Conservation (phyloP, 1,140 invertebrate genomes). For the Bactericera cockerelli region DNA sequence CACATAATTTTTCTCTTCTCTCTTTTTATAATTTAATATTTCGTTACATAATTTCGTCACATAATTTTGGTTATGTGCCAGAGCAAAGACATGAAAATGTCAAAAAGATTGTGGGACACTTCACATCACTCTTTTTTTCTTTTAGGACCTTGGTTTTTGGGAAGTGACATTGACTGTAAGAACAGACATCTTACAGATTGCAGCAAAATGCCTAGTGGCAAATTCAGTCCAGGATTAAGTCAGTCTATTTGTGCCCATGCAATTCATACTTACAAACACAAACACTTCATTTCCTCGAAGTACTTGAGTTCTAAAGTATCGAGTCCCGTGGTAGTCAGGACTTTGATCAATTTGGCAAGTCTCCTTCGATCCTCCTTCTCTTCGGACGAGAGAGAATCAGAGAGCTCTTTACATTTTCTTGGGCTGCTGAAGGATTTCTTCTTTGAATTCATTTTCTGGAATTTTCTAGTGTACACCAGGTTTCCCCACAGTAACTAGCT, state of each 20-base stretch:
- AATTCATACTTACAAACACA: background rate
- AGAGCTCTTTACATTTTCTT: background rate
- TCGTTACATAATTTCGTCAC: too few species aligned
- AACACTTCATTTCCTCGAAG: background rate
- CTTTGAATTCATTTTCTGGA: too few species aligned
- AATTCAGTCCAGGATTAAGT: background rate
- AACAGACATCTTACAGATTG: background rate
- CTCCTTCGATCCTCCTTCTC: background rate
- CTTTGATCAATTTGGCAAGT: background rate
- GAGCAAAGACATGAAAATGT: too few species aligned
- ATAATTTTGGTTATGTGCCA: too few species aligned
- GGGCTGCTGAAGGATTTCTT: background rate
- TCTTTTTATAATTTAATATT: too few species aligned
- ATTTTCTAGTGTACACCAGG: too few species aligned
- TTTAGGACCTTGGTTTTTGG: background rate
- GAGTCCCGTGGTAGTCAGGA: background rate
- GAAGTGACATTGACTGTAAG: background rate
- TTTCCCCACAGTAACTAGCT: too few species aligned
- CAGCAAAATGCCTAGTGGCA: background rate
- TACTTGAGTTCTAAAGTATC: background rate
- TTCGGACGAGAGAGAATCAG: background rate
- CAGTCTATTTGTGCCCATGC: background rate
- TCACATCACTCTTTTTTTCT: too few species aligned
- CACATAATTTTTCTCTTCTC: too few species aligned
- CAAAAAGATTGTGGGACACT: too few species aligned